Conservation (phyloP, 1,140 invertebrate genomes). For the Bicyclus anynana region DNA sequence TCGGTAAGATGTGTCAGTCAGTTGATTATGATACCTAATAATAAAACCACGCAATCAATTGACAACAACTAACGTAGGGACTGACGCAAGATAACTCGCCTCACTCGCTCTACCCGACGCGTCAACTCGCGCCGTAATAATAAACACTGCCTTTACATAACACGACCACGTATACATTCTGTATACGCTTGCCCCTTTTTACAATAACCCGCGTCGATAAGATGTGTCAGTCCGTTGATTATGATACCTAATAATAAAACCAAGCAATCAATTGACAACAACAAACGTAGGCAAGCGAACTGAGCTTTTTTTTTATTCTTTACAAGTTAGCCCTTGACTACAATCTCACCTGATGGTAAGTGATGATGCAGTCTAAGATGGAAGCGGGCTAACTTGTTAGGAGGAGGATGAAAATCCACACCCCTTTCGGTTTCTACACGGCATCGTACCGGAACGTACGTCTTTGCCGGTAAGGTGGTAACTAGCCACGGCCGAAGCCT, state of each 20-base stretch:
- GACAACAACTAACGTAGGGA: conserved; percentile 33
- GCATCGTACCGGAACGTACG: too few species aligned
- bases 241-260: conserved; percentile 22
- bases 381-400: too few species aligned
- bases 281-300: conserved; percentile 28
- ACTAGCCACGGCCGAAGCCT: too few species aligned
- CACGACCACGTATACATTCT: background rate
- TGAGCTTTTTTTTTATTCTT: too few species aligned
- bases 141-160: conserved; percentile 11
- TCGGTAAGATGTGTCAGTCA: conserved; percentile 1
- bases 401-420: too few species aligned
- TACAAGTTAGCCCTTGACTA: too few species aligned
- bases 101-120: background rate
- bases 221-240: conserved; percentile 22
- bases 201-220: background rate
- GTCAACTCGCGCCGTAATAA: conserved; percentile 23
- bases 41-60: conserved; percentile 45
- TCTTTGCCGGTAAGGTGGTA: too few species aligned
- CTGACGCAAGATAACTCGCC: conserved; percentile 34
- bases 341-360: too few species aligned
- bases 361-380: too few species aligned
- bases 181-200: too few species aligned
- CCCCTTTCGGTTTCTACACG: too few species aligned
- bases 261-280: conserved; percentile 46
- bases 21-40: conserved; percentile 23